Evolutionary conservation across 2,113 vertebrate genomes (phyloP).

Genomic region (Eubucco bourcierii): DNA sequence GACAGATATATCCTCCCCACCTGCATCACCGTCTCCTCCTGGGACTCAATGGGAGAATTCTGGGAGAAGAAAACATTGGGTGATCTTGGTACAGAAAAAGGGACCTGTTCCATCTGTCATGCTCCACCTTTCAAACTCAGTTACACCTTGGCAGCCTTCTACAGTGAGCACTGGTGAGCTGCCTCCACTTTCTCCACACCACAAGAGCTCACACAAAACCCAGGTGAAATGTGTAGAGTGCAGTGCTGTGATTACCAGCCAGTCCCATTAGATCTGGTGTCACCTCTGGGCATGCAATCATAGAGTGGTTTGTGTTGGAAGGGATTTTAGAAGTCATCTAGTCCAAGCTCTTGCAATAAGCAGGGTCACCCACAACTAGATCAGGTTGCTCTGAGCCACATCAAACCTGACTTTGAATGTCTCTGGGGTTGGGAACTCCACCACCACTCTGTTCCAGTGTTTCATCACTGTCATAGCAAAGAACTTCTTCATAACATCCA

Average conservation of each 20-base stretch:
- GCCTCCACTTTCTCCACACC: not conserved
- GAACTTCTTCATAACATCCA: too few relatives aligned
- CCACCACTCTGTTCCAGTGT: too few relatives aligned
- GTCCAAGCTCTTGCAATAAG: too few relatives aligned
- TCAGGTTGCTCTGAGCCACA: too few relatives aligned
- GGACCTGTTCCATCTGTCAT: not conserved
- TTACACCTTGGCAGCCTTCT: not conserved
- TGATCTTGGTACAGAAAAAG: not conserved
- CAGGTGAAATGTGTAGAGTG: not conserved
- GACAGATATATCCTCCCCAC: not conserved
- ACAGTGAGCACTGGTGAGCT: accelerated
- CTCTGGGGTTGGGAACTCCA: too few relatives aligned
- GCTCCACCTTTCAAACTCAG: not conserved
- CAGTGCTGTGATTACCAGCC: not conserved
- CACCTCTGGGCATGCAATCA: not conserved
- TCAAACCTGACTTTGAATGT: too few relatives aligned
- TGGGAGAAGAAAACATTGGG: not conserved
- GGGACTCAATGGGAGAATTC: not conserved
- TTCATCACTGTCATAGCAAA: too few relatives aligned
- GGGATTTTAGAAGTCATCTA: too few relatives aligned
- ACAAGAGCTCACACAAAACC: not conserved
- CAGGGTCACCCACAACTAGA: too few relatives aligned
- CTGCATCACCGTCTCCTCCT: not conserved
- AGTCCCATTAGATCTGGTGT: not conserved
- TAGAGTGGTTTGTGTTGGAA: too few relatives aligned